Evolutionary conservation across 2,113 vertebrate species (phyloP), one percentile per base, ranked within the genome.

Genomic region (Carassius gibelio): DNA sequence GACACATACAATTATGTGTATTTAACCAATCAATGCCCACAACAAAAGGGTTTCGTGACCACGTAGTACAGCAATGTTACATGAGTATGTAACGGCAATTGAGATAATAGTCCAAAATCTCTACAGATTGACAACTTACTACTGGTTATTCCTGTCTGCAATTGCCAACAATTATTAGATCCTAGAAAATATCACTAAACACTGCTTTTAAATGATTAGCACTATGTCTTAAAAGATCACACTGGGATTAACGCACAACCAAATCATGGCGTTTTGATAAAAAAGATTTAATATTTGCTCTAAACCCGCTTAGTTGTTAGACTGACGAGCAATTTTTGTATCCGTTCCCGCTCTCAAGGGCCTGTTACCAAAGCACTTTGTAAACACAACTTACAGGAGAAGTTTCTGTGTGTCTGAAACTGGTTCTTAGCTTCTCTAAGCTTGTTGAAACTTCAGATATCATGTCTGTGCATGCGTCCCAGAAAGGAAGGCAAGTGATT

Each of bases 391-490:
- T 81, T 45, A 21, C 21, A n/a, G 57, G 57, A 62, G 76, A 79
- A 61, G 30, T 38, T 79, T 79, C 61, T 78, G 83, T 66, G 62
- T 23, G 21, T 76, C 42, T 74, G 34, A 52, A 55, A 77, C 50
- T 34, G 50, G 52, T 62, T 79, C 57, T 89, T 90, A 85, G 92
- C 90, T 89, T 90, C 86, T 34, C 84, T 84, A 89, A 91, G 91
- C 90, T 92, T 90, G 89, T 90, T 64, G 83, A 66, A 66, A 91
- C 92, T 91, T 94, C 92, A 91, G 88, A 94, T 91, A 93, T 91
- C 92, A 92, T 93, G 92, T 93, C 83, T 77, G 89, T 92, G 88
- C 89, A 90, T 89, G 90, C 91, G 91, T 92, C 91, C 92, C 90
- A 87, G 90, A 93, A 87, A 90, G 89, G 90, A 92, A 87, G 90